Evolutionary conservation across 2,797 vertebrate species (phyloP), one percentile per base, ranked within the genome.

Genomic region (Sternotherus odoratus): DNA sequence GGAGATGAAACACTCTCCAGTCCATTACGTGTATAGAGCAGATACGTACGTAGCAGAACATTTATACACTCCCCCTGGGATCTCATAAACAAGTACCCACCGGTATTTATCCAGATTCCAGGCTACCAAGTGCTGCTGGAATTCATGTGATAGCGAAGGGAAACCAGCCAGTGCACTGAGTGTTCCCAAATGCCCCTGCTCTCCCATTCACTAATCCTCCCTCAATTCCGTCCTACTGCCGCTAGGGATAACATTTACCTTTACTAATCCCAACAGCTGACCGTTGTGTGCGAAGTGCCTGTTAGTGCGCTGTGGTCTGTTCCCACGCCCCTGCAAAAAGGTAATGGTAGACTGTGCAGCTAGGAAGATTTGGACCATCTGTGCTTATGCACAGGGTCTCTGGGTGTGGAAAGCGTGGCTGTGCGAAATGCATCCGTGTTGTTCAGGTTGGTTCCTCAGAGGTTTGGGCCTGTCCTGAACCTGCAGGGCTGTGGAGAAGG

Each of bases 61-160:
- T 75, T 39, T 17, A 46, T 39, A 74, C 21, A 74, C 39, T 43
- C 23, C n/a, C 7, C 48, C 7, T 12, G 0, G 0, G 0, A 4
- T 63, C 49, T 66, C 17, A 51, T 36, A 63, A 85, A 53, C 0
- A 2, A 72, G 50, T 17, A 81, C 5, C 4, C 16, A 16, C 49
- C 36, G 8, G 8, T 46, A 80, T 66, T 15, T 21, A 69, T 26
- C 46, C 39, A 49, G 0, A 2, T 63, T 26, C 46, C 39, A 49
- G 0, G 2, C 75, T 17, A 51, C 15, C 24, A 77, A 86, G 12
- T 21, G 39, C 66, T 30, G 39, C 50, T 39, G 66, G 24, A 69
- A 80, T 6, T 3, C 50, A 51, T 36, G 23, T 3, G 26, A 77
- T 4, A 33, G 12, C 3, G 3, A 48, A 48, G 17, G 28, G 43